Conservation (phyloP, 2,888 invertebrate genomes). For the Seira sanloemensis region DNA sequence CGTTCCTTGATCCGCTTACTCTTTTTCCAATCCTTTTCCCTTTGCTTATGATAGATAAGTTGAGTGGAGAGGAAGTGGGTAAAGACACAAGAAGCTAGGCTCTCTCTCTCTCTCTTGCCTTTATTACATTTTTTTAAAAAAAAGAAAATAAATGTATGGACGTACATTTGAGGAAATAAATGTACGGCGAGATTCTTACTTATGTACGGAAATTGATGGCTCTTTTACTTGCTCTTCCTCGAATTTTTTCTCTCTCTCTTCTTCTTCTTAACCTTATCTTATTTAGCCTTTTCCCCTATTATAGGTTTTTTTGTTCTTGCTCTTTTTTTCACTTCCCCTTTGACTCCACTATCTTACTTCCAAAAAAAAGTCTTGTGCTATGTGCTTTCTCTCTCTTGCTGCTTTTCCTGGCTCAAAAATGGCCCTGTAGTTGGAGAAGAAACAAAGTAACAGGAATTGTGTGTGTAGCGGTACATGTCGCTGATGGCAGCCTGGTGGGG, state of each 20-base stretch:
- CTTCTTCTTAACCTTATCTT: slow-evolving; percentile 40
- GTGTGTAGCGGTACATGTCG: slow-evolving; percentile 33
- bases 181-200: slow-evolving; percentile 14
- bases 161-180: not conserved
- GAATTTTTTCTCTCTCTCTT: not conserved
- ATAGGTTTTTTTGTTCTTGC: not conserved
- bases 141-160: not conserved
- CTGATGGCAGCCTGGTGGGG: slow-evolving; percentile 58
- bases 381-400: not conserved
- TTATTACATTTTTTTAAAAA: slow-evolving; percentile 12
- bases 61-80: slow-evolving; percentile 4
- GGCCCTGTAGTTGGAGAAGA: slow-evolving; percentile 10
- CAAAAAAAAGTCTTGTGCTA: not conserved
- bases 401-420: slow-evolving; percentile 18
- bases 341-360: slow-evolving; percentile 1
- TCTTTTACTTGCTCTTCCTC: slow-evolving; percentile 23
- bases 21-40: slow-evolving; percentile 34
- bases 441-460: slow-evolving; percentile 13
- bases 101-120: no score
- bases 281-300: not conserved
- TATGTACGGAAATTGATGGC: slow-evolving; percentile 41
- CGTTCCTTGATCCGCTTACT: slow-evolving; percentile 50
- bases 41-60: slow-evolving; percentile 41
- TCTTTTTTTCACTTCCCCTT: slow-evolving; percentile 9
- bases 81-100: not conserved